A percentile compares a stretch with the other conserved stretches of the same genome.
phyloP scores from a whole-genome alignment of 1,140 invertebrate species.

The Drosophila setifemur region DNA sequence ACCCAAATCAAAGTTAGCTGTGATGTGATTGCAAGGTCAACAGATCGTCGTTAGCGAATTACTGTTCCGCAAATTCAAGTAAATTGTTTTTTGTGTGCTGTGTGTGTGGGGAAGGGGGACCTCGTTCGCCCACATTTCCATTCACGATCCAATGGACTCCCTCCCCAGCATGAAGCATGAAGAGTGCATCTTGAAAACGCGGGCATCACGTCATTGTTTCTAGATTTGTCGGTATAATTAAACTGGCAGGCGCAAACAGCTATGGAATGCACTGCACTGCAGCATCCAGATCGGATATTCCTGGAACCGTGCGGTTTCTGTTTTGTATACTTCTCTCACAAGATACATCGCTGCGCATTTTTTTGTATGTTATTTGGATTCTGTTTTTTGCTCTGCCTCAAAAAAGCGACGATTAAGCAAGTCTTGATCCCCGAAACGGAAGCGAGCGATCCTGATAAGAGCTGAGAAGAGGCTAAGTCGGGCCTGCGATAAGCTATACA shows the following conservation, averaged over 20 bases:
- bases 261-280: slow-evolving; percentile 37
- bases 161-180: too few species aligned
- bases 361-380: neutral
- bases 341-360: slow-evolving; percentile 26
- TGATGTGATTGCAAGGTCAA: slow-evolving; percentile 36
- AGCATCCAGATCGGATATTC: slow-evolving; percentile 40
- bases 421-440: slow-evolving; percentile 61
- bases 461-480: slow-evolving; percentile 39
- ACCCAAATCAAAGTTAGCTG: neutral
- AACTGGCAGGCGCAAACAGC: slow-evolving; percentile 51
- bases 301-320: slow-evolving; percentile 16
- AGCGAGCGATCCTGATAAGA: slow-evolving; percentile 59
- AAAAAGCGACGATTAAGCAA: slow-evolving; percentile 66
- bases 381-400: neutral
- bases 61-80: slow-evolving; percentile 50
- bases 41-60: neutral
- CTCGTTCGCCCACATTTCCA: neutral
- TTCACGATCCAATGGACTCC: slow-evolving; percentile 13
- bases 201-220: slow-evolving; percentile 72
- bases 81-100: slow-evolving; percentile 29
- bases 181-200: slow-evolving; percentile 26
- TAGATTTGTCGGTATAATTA: slow-evolving; percentile 69
- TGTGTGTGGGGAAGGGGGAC: neutral
- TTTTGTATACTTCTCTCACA: neutral
- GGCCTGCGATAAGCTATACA: slow-evolving; percentile 48